These are phyloP conservation scores for Neoaliturus tenellus DNA, from an alignment of 2,888 invertebrate species.

Conservation along the genomic window DNA sequence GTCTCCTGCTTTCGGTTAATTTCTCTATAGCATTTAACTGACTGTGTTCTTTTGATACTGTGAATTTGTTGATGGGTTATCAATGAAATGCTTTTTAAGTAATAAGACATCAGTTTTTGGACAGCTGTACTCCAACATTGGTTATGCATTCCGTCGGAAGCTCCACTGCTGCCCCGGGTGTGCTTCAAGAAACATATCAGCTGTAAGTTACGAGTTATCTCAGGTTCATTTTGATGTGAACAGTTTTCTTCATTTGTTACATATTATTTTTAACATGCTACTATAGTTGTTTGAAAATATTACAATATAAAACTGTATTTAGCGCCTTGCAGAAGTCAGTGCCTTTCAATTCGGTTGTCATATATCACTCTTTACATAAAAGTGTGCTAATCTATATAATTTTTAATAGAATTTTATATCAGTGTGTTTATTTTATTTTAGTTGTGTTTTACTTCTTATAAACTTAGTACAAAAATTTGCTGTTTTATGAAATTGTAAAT, in stretches of 20 bases:
- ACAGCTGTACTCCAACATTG: neutral
- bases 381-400: conserved; percentile 14
- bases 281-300: conserved; percentile 9
- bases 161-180: neutral
- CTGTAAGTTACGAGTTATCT: conserved; percentile 3
- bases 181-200: conserved; percentile 33
- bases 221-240: conserved; percentile 21
- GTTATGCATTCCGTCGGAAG: conserved; percentile 9
- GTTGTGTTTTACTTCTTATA: neutral
- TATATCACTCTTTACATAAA: neutral
- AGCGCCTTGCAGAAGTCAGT: conserved; percentile 46
- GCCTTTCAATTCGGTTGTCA: conserved; percentile 45
- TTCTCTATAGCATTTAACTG: conserved; percentile 40
- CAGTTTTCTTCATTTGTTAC: neutral
- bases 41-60: conserved; percentile 27
- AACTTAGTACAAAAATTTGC: neutral
- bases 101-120: neutral
- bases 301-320: conserved; percentile 17
- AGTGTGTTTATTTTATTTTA: neutral
- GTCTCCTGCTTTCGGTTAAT: neutral
- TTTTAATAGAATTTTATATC: neutral
- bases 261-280: neutral
- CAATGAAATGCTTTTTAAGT: neutral
- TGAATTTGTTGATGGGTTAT: neutral
- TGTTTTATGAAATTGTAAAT: conserved; percentile 16